phyloP scores from a whole-genome alignment of 2,888 invertebrate genomes.

The Theristus sp. region DNA sequence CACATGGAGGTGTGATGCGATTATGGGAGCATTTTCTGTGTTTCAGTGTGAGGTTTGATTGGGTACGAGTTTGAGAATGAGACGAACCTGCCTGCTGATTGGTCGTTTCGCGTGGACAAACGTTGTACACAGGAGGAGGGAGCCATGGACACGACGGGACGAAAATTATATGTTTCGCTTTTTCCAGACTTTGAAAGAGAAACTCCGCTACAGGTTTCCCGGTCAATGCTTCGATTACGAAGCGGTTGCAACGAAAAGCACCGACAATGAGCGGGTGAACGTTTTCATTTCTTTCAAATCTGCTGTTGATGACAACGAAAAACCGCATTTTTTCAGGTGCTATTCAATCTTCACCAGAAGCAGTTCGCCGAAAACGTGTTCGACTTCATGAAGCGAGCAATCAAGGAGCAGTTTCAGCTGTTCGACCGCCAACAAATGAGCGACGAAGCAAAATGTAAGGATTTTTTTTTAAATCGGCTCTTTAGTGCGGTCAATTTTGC shows the following conservation, averaged over 20 bases:
- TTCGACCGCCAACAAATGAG: not conserved
- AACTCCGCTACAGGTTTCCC: not conserved
- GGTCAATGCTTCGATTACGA: not conserved
- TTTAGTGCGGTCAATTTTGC: too few species aligned
- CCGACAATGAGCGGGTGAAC: not conserved
- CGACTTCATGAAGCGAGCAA: not conserved
- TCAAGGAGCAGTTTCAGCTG: not conserved
- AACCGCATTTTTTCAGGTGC: not conserved
- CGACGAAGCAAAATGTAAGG: too few species aligned
- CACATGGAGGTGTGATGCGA: not conserved
- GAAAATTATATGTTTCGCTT: not conserved
- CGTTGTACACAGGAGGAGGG: too few species aligned
- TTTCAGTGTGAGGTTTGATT: too few species aligned
- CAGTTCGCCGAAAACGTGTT: not conserved
- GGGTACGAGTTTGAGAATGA: too few species aligned
- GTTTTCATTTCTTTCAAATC: not conserved
- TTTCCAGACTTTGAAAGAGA: not conserved
- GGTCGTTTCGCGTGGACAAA: too few species aligned
- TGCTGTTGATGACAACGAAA: not conserved
- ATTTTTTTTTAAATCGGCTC: too few species aligned
- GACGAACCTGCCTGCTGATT: too few species aligned
- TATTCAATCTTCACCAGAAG: not conserved
- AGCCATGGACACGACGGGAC: too few species aligned
- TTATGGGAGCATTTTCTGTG: not conserved
- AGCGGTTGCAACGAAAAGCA: not conserved